Base-by-base conservation (phyloP, 2,797 vertebrate species). In the Sus cebifrons region DNA sequence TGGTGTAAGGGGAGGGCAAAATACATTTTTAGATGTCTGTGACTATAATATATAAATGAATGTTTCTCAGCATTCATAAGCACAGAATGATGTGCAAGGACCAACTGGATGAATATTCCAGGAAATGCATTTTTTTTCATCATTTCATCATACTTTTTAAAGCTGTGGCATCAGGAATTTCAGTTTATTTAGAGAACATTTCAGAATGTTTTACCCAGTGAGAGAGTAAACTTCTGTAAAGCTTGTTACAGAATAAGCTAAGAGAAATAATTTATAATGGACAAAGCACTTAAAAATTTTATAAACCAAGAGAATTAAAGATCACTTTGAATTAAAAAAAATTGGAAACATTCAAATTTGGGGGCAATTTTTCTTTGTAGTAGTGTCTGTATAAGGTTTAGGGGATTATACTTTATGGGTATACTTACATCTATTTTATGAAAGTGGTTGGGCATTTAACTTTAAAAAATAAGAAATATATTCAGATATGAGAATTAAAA, bases 141-240 rank as follows among this genome's bases (percentile, higher is more conserved):
- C 94, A 77, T 84, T 96, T 93, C 29, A 78, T 84, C 36, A 52
- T 87, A 65, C 1, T 56, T 95, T 97, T 90, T 71, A 79, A 91
- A 60, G 25, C 5, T 73, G 23, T 83, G 64, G 32, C 36, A 92
- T 94, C 40, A 89, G 82, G 32, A 95, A 73, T 95, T 78, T 94
- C n/a, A 85, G 15, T 78, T 96, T 91, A n/a, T 96, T 96, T 94
- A 89, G 87, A 97, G 60, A 84, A 70, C 36, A 56, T 94, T 96
- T 96, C 62, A 94, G 77, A 67, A 85, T 87, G 54, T 91, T 79
- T 97, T 83, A 87, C 14, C 36, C 62, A 81, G 40, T 68, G 21
- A 93, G 52, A 93, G 16, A 52, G 7, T 87, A 49, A 49, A 49
- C 44, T 49, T 49, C 44, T 49, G 9, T 49, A 49, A 49, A 49